Base-by-base conservation (phyloP, 2,888 invertebrate genomes). In the Stenolophus ochropezus region DNA sequence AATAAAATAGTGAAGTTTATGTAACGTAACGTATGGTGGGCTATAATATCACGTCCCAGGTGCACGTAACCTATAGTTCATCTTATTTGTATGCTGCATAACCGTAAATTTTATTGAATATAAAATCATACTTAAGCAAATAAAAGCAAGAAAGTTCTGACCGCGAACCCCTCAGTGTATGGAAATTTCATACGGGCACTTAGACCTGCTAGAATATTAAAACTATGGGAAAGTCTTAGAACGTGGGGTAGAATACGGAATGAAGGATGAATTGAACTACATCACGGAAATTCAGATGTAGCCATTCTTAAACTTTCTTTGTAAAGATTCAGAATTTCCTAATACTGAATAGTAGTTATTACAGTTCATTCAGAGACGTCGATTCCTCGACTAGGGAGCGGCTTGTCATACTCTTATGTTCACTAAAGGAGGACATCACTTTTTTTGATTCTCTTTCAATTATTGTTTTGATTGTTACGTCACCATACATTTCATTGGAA, bases 201-300 rank as follows among this genome's bases (percentile, higher is more conserved):
- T 61, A 77, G 21, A 76, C 27, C 25, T 76, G 23, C 77, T 77
- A 47, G 77, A 77, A 77, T 77, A 77, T 77, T 77, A 77, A 77
- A 77, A 77, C 61, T 77, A 61, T 47, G 61, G 21, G 21, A 77
- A n/a, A 77, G 20, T 42, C 77, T 58, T 61, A 47, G 47, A 51
- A 27, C 56, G 8, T 47, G 33, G 61, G 21, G 47, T 33, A 3
- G 77, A 77, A 77, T 77, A 47, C 16, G 8, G 61, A 77, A 77
- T 42, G 61, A 77, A 20, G 77, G 42, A 69, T 33, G 33, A 25
- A 42, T 11, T 42, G 11, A 42, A 11, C 8, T 42, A 42, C 33
- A 42, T 42, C 33, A 6, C 11, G 33, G 11, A 42, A 42, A 42
- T 42, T 42, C 8, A 42, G 33, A 42, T 42, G 11, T 11, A 42